Conservation (phyloP, 2,888 invertebrate genomes). For the Oscheius myriophilus region DNA sequence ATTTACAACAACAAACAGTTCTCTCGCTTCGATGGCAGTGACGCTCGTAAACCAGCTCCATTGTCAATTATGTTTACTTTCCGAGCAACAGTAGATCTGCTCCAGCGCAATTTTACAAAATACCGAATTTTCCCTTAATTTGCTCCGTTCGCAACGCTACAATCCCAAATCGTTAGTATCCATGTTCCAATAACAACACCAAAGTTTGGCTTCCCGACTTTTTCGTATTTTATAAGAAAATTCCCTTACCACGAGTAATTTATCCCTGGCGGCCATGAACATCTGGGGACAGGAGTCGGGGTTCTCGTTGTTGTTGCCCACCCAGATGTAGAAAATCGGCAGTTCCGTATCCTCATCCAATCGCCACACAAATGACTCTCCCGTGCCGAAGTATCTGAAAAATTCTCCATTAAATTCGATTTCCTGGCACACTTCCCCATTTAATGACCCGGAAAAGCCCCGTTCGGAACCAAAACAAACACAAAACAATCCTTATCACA, state of each 20-base stretch:
- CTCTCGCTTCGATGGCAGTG: too few relatives aligned
- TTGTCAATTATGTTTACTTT: constrained; percentile 78
- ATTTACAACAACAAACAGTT: too few relatives aligned
- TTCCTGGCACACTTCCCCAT: too few relatives aligned
- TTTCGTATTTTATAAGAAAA: too few relatives aligned
- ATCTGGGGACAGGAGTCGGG: constrained; percentile 62
- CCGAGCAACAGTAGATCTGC: too few relatives aligned
- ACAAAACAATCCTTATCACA: background rate
- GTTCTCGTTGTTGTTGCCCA: constrained; percentile 53
- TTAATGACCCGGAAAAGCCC: background rate
- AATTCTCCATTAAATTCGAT: too few relatives aligned
- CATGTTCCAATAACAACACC: too few relatives aligned
- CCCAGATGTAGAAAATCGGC: constrained; percentile 65
- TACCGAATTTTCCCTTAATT: too few relatives aligned
- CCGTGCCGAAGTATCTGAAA: constrained; percentile 59
- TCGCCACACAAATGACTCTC: constrained; percentile 67
- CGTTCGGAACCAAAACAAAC: background rate
- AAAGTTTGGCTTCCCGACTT: too few relatives aligned
- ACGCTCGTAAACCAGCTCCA: background rate
- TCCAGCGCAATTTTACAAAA: too few relatives aligned
- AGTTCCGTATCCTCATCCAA: constrained; percentile 52
- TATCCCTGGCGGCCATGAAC: constrained; percentile 68
- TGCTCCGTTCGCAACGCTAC: too few relatives aligned
- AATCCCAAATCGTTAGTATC: too few relatives aligned
- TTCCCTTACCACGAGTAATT: constrained; percentile 57